Base-by-base conservation (phyloP, 2,888 invertebrate species). In the Zelleria hepariella region DNA sequence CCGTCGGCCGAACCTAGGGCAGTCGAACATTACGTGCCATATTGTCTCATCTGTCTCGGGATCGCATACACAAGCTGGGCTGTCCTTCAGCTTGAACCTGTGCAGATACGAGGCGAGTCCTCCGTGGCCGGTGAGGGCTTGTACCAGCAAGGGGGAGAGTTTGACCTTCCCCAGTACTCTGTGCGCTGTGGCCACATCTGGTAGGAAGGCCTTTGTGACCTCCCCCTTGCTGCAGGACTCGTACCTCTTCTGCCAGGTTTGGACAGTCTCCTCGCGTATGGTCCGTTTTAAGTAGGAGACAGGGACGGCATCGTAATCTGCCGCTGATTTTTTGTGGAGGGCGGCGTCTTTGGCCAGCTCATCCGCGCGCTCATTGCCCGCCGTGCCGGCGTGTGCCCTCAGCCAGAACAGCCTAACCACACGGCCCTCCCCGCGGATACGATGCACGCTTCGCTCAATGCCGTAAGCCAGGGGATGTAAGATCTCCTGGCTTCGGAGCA, bases 151-250 rank as follows among this genome's bases (percentile, higher is more conserved):
- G 7, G 47, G 47, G 8, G 5, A 5, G 15, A 42, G 3, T 8
- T 47, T 32, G 5, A 47, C 5, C 4, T n/a, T 42, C 23, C 42
- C 7, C 6, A 32, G 21, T 32, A 52, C 52, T 23, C 18, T 52
- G 21, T 51, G 27, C 7, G 58, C 58, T 2, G n/a, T 24, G 2
- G 18, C 27, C 4, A 53, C 24, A 21, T 42, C 24, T 10, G 58
- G 58, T 5, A 58, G 52, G 54, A 59, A 59, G 18, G 24, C n/a
- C 23, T 54, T 52, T 15, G 58, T 59, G 7, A 58, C 51, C 10
- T 10, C 18, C 8, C 51, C 58, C 20, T 32, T 27, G 4, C 15
- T 23, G 2, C n/a, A 7, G 5, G 2, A 20, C 2, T 21, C 25
- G 5, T 48, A 58, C 25, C 42, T 47, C 2, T 15, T 5, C n/a